Percentiles rank a stretch among this genome's conserved stretches.
phyloP scores from a whole-genome alignment of 2,888 invertebrate genomes.

The Drosophila anceps region DNA sequence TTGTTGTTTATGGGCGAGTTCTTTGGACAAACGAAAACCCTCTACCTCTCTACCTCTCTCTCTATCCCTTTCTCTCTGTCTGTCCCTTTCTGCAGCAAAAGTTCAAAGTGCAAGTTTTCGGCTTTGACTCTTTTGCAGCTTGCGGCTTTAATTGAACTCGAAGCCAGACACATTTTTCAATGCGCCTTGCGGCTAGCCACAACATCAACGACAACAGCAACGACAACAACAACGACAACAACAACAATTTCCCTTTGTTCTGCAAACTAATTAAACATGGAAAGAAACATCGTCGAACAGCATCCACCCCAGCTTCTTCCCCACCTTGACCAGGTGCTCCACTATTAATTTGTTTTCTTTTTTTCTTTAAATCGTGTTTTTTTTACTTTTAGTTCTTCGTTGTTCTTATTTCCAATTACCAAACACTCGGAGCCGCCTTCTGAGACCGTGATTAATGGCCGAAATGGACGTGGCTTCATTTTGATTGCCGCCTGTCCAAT shows the following conservation, averaged over 20 bases:
- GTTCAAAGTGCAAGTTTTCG: constrained; percentile 57
- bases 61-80: background rate
- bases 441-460: constrained; percentile 67
- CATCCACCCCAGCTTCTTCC: background rate
- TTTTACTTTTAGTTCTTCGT: constrained; percentile 1
- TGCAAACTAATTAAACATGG: constrained; percentile 76
- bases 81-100: constrained; percentile 35
- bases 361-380: constrained; percentile 70
- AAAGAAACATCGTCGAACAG: constrained; percentile 23
- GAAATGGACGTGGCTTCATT: constrained; percentile 75
- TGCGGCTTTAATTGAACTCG: constrained; percentile 74
- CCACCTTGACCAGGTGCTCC: constrained; percentile 11
- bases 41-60: background rate
- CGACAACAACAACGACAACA: constrained; percentile 15
- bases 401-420: constrained; percentile 31
- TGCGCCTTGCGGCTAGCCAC: constrained; percentile 46
- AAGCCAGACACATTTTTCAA: constrained; percentile 51
- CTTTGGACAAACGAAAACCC: constrained; percentile 50
- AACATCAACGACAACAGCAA: constrained; percentile 17
- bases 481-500: constrained; percentile 78
- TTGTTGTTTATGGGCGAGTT: constrained; percentile 48
- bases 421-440: constrained; percentile 14
- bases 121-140: constrained; percentile 48
- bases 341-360: constrained; percentile 76
- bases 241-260: constrained; percentile 50